A percentile compares a stretch with the other conserved stretches of the same genome.
Evolutionary conservation across 2,797 vertebrate genomes (phyloP).

Genomic region (Poecile montanus): DNA sequence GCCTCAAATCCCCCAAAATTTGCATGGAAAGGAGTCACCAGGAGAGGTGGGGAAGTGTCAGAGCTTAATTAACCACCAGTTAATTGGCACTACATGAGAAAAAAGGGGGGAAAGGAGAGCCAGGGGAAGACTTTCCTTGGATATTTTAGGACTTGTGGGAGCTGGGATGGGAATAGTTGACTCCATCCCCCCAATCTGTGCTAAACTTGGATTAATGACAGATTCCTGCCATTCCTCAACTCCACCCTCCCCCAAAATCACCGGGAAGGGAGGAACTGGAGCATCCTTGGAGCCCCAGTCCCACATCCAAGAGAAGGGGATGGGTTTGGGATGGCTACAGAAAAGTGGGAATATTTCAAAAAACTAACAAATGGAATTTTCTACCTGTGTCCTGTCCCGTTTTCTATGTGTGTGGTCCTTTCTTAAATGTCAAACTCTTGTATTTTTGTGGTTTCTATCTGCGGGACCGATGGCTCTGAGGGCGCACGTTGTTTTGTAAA

Average conservation of each 20-base stretch:
- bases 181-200: neutral
- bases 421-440: constrained; percentile 93
- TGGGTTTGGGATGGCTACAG: constrained; percentile 43
- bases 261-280: neutral
- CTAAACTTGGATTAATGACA: neutral
- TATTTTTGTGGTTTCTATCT: constrained; percentile 94
- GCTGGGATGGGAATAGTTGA: accelerated
- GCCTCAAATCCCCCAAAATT: neutral
- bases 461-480: constrained; percentile 77
- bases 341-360: constrained; percentile 39
- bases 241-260: neutral
- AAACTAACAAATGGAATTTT: constrained; percentile 81
- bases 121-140: neutral
- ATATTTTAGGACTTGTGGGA: neutral
- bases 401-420: constrained; percentile 97
- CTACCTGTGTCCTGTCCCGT: constrained; percentile 92
- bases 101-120: neutral
- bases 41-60: neutral
- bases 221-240: neutral
- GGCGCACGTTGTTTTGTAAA: constrained; percentile 91
- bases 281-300: constrained; percentile 3
- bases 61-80: neutral
- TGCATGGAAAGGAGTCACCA: neutral
- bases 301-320: constrained; percentile 40
- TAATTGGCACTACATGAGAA: neutral